phyloP scores from a whole-genome alignment of 2,797 vertebrate genomes.

The Margarornis squamiger region DNA sequence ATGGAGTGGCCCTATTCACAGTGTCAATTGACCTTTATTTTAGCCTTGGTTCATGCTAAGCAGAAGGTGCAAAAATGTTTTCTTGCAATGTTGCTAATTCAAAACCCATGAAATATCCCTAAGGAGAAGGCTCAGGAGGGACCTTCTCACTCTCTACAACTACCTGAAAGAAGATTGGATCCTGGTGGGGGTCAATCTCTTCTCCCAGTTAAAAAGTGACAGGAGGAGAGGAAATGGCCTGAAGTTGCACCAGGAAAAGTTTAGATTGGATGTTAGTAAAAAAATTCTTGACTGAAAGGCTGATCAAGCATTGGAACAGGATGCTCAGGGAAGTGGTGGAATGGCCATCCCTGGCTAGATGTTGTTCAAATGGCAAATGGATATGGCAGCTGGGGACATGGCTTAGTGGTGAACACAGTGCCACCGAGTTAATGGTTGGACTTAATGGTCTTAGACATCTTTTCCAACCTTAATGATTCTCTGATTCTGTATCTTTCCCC shows the following conservation, averaged over 20 bases:
- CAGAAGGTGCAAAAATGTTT: background rate
- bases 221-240: background rate
- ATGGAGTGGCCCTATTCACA: background rate
- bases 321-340: background rate
- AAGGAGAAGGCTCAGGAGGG: background rate
- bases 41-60: background rate
- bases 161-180: background rate
- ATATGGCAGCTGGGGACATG: background rate
- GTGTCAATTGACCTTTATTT: background rate
- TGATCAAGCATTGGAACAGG: background rate
- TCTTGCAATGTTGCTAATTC: background rate
- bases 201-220: background rate
- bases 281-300: background rate
- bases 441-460: background rate
- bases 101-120: background rate
- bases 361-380: background rate
- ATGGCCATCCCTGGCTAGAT: background rate
- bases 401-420: background rate
- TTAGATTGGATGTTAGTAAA: background rate
- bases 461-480: background rate
- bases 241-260: background rate
- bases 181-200: background rate
- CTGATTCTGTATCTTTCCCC: background rate
- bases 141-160: background rate
- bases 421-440: background rate